Evolutionary conservation across 2,797 vertebrate species (phyloP).

Genomic region (Syngnathus rostellatus): DNA sequence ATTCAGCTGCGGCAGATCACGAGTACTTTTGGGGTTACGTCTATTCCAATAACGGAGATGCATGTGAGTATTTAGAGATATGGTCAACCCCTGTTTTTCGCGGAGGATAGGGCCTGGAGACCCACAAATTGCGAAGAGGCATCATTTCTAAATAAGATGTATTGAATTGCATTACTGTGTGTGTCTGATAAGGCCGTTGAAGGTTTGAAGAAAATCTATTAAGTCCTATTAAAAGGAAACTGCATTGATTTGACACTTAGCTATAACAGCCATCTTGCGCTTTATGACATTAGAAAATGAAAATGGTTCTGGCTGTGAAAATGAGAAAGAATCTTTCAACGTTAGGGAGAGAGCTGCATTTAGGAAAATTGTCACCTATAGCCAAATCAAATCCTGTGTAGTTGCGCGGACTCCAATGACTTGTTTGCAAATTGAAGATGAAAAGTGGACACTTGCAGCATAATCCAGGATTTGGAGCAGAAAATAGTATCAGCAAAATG

Average conservation of each 20-base stretch:
- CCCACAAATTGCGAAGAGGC: too few relatives aligned
- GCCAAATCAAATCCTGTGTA: background rate
- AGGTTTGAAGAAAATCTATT: background rate
- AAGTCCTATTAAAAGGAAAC: background rate
- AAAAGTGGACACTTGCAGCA: slow-evolving; percentile 14
- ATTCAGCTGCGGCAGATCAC: background rate
- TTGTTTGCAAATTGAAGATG: background rate
- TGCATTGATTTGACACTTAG: background rate
- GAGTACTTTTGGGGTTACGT: background rate
- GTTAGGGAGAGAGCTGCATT: background rate
- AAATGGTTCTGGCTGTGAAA: background rate
- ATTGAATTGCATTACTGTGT: too few relatives aligned
- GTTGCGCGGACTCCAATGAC: background rate
- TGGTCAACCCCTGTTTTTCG: too few relatives aligned
- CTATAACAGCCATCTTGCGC: background rate
- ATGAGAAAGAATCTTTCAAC: background rate
- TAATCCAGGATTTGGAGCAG: slow-evolving; percentile 31
- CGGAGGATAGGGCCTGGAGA: too few relatives aligned
- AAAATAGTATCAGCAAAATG: slow-evolving; percentile 14
- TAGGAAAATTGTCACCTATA: background rate
- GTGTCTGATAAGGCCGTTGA: background rate
- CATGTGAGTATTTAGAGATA: too few relatives aligned
- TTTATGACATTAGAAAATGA: too few relatives aligned
- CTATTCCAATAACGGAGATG: too few relatives aligned
- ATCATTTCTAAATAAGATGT: too few relatives aligned